A percentile compares a stretch with the other conserved stretches of the same genome.
phyloP scores from a whole-genome alignment of 2,797 vertebrate genomes.

The Ptychadena robeensis region DNA sequence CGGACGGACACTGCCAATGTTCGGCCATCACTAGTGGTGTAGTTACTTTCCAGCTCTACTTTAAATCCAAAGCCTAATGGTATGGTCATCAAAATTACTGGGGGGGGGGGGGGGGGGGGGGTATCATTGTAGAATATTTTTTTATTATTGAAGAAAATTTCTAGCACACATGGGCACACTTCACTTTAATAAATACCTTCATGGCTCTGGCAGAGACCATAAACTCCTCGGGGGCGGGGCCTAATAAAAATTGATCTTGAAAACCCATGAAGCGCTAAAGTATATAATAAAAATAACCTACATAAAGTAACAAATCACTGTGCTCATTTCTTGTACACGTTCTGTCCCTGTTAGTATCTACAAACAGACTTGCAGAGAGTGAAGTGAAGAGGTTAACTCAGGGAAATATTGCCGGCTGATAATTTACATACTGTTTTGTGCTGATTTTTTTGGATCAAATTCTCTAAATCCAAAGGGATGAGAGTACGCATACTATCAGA shows the following conservation, averaged over 20 bases:
- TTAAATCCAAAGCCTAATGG: too few relatives aligned
- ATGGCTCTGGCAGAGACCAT: too few relatives aligned
- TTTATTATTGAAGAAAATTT: too few relatives aligned
- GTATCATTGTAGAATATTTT: too few relatives aligned
- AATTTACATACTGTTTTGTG: conserved; percentile 51
- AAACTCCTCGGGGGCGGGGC: neutral
- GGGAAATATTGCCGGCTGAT: conserved; percentile 48
- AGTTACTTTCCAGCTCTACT: too few relatives aligned
- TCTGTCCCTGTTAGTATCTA: neutral
- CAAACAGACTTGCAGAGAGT: neutral
- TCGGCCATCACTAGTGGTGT: too few relatives aligned
- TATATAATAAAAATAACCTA: neutral
- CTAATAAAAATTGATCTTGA: neutral
- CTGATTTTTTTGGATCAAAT: conserved; percentile 55
- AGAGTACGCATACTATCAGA: conserved; percentile 49
- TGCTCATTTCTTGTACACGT: neutral
- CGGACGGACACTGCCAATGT: too few relatives aligned
- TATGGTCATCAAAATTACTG: too few relatives aligned
- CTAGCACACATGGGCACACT: too few relatives aligned
- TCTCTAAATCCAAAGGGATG: conserved; percentile 57
- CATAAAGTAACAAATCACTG: neutral
- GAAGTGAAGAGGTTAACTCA: conserved; percentile 45
- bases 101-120: too few relatives aligned
- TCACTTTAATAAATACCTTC: too few relatives aligned
- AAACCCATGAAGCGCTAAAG: neutral